phyloP scores from a whole-genome alignment of 2,113 vertebrate genomes.

The Rhabdornis inornatus region DNA sequence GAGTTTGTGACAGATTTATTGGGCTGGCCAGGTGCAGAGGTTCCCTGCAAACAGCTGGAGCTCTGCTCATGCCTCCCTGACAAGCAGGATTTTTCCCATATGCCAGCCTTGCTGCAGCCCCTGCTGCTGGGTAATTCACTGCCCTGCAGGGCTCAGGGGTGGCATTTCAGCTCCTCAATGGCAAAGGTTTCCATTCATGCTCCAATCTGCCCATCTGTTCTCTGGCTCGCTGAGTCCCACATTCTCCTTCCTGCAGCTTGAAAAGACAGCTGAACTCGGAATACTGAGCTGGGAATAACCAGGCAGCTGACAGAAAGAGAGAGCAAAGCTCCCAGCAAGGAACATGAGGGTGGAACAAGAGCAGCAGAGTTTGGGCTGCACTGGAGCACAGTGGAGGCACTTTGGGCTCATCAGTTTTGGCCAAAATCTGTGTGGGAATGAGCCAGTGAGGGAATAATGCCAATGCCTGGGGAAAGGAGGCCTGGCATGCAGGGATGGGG shows the following conservation, averaged over 20 bases:
- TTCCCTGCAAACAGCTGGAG: constrained; percentile 16
- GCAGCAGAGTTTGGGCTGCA: background rate
- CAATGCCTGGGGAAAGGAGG: background rate
- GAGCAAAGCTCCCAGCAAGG: background rate
- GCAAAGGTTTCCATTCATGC: background rate
- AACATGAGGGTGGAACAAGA: background rate
- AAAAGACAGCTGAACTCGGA: background rate
- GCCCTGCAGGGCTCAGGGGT: background rate
- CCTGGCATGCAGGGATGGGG: background rate
- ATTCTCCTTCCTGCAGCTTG: background rate
- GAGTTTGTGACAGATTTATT: background rate
- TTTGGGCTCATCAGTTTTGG: background rate
- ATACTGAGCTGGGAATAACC: background rate
- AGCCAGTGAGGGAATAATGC: background rate
- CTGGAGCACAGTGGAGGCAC: background rate
- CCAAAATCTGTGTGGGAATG: background rate
- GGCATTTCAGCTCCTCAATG: background rate
- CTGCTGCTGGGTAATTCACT: fast-evolving
- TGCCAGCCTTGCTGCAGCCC: background rate
- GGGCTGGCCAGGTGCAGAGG: background rate
- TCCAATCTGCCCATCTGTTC: background rate
- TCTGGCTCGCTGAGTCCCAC: background rate
- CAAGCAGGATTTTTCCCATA: background rate
- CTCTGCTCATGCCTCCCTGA: background rate
- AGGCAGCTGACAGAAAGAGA: background rate